Evolutionary conservation across 2,797 vertebrate species (phyloP).

Genomic region (Myiothlypis chrysogaster): DNA sequence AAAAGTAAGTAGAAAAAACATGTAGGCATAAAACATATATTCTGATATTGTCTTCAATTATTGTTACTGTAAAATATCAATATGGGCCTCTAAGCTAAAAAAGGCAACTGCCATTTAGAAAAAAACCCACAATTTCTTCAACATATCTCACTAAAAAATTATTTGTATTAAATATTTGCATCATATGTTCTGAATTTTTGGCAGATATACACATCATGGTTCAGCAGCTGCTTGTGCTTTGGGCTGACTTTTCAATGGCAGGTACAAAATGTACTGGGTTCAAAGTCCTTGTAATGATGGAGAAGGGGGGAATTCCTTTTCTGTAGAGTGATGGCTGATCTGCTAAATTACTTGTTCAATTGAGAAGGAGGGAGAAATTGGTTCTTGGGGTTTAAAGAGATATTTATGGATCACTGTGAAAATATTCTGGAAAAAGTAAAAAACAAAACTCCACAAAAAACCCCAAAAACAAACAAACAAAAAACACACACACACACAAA

Average conservation of each 20-base stretch:
- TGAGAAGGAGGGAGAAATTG: not conserved
- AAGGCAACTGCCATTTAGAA: not conserved
- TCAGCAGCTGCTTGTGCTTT: not conserved
- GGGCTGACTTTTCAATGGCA: not conserved
- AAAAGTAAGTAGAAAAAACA: not conserved
- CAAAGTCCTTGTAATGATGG: not conserved
- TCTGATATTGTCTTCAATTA: not conserved
- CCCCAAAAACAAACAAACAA: too few relatives aligned
- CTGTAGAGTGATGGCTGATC: not conserved
- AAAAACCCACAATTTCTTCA: not conserved
- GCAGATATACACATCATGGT: not conserved
- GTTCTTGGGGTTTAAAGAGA: not conserved
- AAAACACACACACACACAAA: not conserved
- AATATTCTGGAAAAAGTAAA: not conserved
- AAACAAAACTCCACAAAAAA: too few relatives aligned
- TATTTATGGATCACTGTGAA: not conserved
- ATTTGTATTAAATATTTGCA: not conserved
- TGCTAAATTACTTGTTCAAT: not conserved
- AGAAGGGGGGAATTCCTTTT: not conserved
- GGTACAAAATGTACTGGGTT: not conserved
- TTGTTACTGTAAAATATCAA: not conserved
- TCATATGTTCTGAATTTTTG: not conserved
- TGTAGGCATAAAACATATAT: not conserved
- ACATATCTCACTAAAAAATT: not conserved
- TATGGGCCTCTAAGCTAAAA: not conserved